These are phyloP conservation scores for Channallabes apus DNA, from an alignment of 2,797 vertebrate genomes.

Conservation along the genomic window DNA sequence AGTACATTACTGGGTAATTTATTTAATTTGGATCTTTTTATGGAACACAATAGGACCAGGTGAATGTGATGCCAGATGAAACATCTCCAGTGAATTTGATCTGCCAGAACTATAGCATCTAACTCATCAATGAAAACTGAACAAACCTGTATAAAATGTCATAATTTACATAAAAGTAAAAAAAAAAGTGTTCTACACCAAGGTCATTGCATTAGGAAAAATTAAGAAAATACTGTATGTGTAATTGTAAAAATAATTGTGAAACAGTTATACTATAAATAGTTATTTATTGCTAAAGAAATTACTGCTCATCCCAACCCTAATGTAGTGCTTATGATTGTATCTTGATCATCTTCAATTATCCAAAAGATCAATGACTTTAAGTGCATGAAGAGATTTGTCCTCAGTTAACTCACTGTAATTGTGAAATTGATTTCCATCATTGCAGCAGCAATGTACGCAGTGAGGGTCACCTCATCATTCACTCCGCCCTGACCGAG, in stretches of 20 bases:
- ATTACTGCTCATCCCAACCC: background rate
- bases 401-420: background rate
- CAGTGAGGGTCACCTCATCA: slow-evolving; percentile 74
- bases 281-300: background rate
- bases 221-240: background rate
- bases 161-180: background rate
- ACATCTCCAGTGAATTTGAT: background rate
- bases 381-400: no score
- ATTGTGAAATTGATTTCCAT: slow-evolving; percentile 3
- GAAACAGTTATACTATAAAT: background rate
- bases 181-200: background rate
- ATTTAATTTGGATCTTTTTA: no score
- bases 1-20: no score
- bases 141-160: background rate
- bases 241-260: background rate
- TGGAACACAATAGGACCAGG: no score
- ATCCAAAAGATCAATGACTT: background rate
- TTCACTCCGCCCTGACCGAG: slow-evolving; percentile 74
- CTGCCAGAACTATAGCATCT: background rate
- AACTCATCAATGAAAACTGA: background rate
- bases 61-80: no score
- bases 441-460: slow-evolving; percentile 65
- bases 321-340: background rate
- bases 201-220: background rate
- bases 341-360: background rate